These are phyloP conservation scores for Spondyliosoma cantharus DNA, from an alignment of 2,797 vertebrate genomes.

Conservation along the genomic window DNA sequence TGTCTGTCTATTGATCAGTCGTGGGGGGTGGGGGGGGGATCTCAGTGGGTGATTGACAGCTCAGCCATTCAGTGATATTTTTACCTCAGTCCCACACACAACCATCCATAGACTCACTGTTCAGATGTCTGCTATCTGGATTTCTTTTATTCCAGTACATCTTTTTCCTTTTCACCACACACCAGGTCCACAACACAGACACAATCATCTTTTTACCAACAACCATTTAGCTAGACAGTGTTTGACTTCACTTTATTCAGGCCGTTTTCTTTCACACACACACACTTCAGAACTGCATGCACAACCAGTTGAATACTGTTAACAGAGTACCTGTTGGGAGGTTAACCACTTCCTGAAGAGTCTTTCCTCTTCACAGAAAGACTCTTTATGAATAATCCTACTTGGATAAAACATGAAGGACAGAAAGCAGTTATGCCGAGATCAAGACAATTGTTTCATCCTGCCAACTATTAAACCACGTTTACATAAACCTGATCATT, in stretches of 20 bases:
- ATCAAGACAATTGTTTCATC: background rate
- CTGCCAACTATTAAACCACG: background rate
- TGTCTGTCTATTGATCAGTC: conserved; percentile 46
- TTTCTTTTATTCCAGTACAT: conserved; percentile 19
- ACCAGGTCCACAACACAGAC: conserved; percentile 28
- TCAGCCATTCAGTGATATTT: conserved; percentile 11
- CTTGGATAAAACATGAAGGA: background rate
- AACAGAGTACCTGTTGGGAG: conserved; percentile 28
- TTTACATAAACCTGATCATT: background rate
- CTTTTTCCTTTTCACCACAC: conserved; percentile 12
- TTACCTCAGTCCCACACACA: background rate
- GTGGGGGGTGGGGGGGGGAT: background rate
- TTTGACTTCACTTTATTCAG: conserved; percentile 57
- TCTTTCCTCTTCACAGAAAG: conserved; percentile 7
- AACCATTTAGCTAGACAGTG: background rate
- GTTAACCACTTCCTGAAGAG: conserved; percentile 41
- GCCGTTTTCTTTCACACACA: background rate
- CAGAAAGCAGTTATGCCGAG: background rate
- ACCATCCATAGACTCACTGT: conserved; percentile 3
- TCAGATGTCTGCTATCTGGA: conserved; percentile 4
- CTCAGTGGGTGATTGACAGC: conserved; percentile 29
- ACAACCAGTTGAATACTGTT: conserved; percentile 12
- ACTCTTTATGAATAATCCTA: background rate
- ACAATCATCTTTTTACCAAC: conserved; percentile 5
- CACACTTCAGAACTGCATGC: conserved; percentile 30